These are phyloP conservation scores for Prorops nasuta DNA, from an alignment of 1,140 invertebrate species.

Conservation along the genomic window DNA sequence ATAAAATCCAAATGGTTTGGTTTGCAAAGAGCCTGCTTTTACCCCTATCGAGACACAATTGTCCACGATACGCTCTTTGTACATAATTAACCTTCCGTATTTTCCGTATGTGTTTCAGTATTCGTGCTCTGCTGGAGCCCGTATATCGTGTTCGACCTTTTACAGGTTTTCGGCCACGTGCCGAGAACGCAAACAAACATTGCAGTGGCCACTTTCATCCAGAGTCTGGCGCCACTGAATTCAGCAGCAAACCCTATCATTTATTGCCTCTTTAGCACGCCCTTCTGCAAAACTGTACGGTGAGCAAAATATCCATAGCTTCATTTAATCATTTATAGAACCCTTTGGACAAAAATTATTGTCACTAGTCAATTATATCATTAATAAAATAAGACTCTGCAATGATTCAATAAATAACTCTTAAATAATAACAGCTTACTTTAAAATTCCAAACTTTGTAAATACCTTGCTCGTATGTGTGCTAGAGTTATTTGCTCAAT, in stretches of 20 bases:
- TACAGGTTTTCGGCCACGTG: conserved; percentile 86
- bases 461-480: too few species aligned
- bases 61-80: too few species aligned
- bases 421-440: too few species aligned
- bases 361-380: neutral
- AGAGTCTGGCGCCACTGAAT: conserved; percentile 89
- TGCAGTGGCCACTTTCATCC: conserved; percentile 87
- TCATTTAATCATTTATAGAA: neutral
- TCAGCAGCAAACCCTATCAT: conserved; percentile 94
- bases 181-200: conserved; percentile 77
- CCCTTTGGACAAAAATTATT: neutral
- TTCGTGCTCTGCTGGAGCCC: conserved; percentile 96
- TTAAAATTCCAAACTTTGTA: too few species aligned
- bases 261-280: conserved; percentile 91
- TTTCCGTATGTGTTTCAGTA: conserved; percentile 65
- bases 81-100: too few species aligned
- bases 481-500: too few species aligned
- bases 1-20: too few species aligned
- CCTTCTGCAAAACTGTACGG: conserved; percentile 84
- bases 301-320: conserved; percentile 52
- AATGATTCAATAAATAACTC: too few species aligned
- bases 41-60: too few species aligned
- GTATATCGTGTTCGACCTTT: conserved; percentile 89
- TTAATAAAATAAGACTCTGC: too few species aligned
- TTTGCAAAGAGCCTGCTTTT: too few species aligned